These are phyloP conservation scores for Parnassius mnemosyne DNA, from an alignment of 2,888 invertebrate species.

Conservation along the genomic window DNA sequence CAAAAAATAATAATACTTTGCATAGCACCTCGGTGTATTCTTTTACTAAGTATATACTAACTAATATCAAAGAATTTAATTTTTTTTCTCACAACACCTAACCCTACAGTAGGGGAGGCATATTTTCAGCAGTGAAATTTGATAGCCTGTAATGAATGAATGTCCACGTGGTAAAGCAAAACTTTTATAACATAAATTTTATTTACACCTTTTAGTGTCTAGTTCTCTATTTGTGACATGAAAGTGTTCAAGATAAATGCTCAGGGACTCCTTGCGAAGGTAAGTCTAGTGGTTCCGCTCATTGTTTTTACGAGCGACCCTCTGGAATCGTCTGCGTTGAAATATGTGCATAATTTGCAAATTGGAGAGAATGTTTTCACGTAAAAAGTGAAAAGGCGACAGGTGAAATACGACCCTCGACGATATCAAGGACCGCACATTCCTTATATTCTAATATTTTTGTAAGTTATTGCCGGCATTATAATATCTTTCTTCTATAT, in stretches of 20 bases:
- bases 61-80: no score
- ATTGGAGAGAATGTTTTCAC: slow-evolving; percentile 9
- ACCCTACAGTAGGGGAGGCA: no score
- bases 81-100: no score
- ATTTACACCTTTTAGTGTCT: no score
- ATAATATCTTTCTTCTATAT: background rate
- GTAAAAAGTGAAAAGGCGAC: background rate
- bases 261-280: background rate
- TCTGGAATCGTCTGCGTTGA: slow-evolving; percentile 29
- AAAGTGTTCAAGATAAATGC: background rate
- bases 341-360: slow-evolving; percentile 37
- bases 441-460: background rate
- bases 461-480: background rate
- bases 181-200: no score
- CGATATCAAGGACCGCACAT: background rate
- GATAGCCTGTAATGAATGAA: no score
- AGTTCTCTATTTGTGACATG: background rate
- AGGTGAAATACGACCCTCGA: slow-evolving; percentile 1
- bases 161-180: no score
- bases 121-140: no score
- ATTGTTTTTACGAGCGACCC: slow-evolving; percentile 30
- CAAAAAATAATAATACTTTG: no score
- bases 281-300: background rate
- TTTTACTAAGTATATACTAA: no score
- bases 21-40: no score